Conservation (phyloP, 2,797 vertebrate genomes). For the Chelonia mydas region DNA sequence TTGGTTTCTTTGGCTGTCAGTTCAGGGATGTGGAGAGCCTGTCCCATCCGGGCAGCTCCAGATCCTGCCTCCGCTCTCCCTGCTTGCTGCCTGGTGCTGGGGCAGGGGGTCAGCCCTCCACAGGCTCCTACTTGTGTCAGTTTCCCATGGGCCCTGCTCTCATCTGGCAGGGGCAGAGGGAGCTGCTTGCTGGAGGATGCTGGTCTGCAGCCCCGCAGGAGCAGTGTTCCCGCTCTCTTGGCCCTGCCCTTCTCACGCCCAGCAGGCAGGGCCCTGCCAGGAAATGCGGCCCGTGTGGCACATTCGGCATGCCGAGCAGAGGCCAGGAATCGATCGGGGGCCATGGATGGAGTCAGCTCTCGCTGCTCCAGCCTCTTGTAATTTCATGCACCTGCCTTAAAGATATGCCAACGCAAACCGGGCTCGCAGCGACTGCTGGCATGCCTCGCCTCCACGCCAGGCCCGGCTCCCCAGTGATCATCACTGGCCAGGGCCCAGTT, state of each 20-base stretch:
- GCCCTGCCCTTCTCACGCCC: not conserved
- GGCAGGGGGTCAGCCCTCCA: not conserved
- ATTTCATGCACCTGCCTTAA: not conserved
- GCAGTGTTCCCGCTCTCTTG: not conserved
- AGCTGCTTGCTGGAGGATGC: not conserved
- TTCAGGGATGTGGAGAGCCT: not conserved
- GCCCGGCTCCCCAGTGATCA: not conserved
- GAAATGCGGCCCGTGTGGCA: rapidly evolving
- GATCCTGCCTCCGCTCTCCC: not conserved
- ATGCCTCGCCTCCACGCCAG: not conserved
- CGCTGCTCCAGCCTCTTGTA: not conserved
- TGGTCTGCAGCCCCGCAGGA: not conserved
- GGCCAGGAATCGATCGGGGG: not conserved
- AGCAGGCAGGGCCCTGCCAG: not conserved
- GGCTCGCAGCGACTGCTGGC: too few species aligned
- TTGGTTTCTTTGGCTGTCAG: not conserved
- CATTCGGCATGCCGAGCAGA: not conserved
- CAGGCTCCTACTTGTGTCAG: too few species aligned
- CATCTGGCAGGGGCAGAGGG: not conserved
- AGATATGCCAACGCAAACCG: not conserved
- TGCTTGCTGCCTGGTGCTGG: not conserved
- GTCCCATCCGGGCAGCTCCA: not conserved
- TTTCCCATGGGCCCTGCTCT: not conserved
- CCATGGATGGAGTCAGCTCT: not conserved
- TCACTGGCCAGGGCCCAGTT: not conserved